phyloP scores from a whole-genome alignment of 2,113 vertebrate genomes.

The Manacus vitellinus region DNA sequence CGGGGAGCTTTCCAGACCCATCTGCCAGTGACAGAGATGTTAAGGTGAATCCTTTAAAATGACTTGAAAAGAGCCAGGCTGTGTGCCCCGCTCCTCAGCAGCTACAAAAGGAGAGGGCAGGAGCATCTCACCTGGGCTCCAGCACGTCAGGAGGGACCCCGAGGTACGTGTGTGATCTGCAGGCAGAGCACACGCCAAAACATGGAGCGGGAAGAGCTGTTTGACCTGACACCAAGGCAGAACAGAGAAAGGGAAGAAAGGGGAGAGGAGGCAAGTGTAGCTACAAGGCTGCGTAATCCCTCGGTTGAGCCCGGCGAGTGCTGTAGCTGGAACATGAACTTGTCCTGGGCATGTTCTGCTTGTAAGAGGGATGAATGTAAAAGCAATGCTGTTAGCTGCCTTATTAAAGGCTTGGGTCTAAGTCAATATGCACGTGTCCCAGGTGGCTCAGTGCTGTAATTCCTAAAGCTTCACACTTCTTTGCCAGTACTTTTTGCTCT shows the following conservation, averaged over 20 bases:
- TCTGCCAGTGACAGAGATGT: not conserved
- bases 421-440: not conserved
- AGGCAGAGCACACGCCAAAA: not conserved
- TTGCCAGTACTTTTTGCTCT: not conserved
- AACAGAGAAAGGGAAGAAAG: conserved; percentile 40
- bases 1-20: not conserved
- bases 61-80: not conserved
- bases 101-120: not conserved
- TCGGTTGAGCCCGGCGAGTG: not conserved
- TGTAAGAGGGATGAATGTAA: conserved; percentile 15
- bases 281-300: conserved; percentile 37
- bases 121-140: not conserved
- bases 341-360: not conserved
- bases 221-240: not conserved
- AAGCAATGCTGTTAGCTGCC: conserved; percentile 46
- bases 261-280: not conserved
- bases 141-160: not conserved
- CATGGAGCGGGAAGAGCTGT: not conserved
- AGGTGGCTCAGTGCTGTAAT: not conserved
- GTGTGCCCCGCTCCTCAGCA: not conserved
- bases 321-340: not conserved
- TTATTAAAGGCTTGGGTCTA: conserved; percentile 12
- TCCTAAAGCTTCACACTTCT: not conserved
- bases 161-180: not conserved
- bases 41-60: not conserved